Percentiles rank a stretch among this genome's conserved stretches.
Evolutionary conservation across 2,888 invertebrate genomes (phyloP).

Genomic region (Lutraria lutraria): DNA sequence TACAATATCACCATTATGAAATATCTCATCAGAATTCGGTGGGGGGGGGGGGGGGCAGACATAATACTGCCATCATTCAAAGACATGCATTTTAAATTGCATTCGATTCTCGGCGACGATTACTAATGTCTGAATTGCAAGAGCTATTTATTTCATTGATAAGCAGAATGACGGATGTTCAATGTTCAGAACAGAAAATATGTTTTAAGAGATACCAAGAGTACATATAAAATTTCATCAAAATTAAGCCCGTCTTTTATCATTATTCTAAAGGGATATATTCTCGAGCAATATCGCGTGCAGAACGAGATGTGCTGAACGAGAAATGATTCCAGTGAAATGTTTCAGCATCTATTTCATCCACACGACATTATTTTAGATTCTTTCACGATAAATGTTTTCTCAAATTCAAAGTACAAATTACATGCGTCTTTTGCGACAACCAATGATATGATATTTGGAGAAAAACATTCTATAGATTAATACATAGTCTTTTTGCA

Average conservation of each 20-base stretch:
- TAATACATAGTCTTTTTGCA: no score
- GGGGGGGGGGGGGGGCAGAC: no score
- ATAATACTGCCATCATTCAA: neutral
- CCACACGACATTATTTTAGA: neutral
- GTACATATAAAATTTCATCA: neutral
- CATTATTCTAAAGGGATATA: neutral
- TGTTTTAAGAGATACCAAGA: neutral
- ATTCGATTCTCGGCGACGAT: neutral
- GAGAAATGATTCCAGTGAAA: neutral
- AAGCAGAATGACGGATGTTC: neutral
- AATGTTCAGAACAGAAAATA: neutral
- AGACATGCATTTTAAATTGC: neutral
- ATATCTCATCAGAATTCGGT: no score
- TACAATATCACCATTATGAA: no score
- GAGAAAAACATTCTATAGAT: no score
- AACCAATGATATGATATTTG: no score
- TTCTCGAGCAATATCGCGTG: neutral
- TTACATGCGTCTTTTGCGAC: no score
- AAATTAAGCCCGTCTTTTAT: neutral
- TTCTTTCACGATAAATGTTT: neutral
- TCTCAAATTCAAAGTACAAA: neutral
- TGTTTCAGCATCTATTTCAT: neutral
- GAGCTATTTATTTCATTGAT: neutral
- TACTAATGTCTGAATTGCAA: neutral
- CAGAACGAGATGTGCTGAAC: neutral